Conservation (phyloP, 2,113 vertebrate species). For the Carollia perspicillata region DNA sequence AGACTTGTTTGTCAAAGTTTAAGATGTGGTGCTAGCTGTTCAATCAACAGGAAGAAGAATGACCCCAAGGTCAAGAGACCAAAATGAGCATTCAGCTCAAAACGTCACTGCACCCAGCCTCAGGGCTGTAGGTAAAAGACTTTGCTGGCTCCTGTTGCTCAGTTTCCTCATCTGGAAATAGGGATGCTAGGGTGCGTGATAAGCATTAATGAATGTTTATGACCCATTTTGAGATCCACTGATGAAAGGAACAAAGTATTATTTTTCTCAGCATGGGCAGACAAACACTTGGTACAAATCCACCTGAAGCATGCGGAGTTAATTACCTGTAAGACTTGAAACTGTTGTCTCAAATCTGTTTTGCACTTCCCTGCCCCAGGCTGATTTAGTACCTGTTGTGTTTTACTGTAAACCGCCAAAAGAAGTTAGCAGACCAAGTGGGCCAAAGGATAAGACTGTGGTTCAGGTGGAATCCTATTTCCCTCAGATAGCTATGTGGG, state of each 20-base stretch:
- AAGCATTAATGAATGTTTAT: slow-evolving; percentile 63
- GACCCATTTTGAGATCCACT: slow-evolving; percentile 39
- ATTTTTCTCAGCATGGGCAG: slow-evolving; percentile 62
- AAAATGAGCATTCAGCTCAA: background rate
- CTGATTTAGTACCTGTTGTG: slow-evolving; percentile 48
- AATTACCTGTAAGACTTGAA: slow-evolving; percentile 67
- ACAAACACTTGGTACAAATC: slow-evolving; percentile 54
- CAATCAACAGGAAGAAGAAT: background rate
- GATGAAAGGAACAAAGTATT: slow-evolving; percentile 48
- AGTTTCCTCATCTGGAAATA: slow-evolving; percentile 60
- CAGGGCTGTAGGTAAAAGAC: background rate
- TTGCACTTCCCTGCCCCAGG: slow-evolving; percentile 59
- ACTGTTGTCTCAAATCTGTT: slow-evolving; percentile 53
- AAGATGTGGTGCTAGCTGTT: background rate
- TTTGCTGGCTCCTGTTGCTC: background rate
- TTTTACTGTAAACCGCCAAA: slow-evolving; percentile 57
- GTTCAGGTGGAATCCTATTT: background rate
- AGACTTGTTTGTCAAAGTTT: background rate
- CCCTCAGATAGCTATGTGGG: background rate
- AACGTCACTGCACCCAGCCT: background rate
- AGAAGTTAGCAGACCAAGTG: background rate
- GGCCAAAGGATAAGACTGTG: slow-evolving; percentile 5
- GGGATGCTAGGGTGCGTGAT: background rate
- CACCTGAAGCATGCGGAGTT: slow-evolving; percentile 36
- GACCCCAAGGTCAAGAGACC: background rate